Evolutionary conservation across 2,797 vertebrate genomes (phyloP), one percentile per base, ranked within the genome.

Genomic region (Sebastes elongatus): DNA sequence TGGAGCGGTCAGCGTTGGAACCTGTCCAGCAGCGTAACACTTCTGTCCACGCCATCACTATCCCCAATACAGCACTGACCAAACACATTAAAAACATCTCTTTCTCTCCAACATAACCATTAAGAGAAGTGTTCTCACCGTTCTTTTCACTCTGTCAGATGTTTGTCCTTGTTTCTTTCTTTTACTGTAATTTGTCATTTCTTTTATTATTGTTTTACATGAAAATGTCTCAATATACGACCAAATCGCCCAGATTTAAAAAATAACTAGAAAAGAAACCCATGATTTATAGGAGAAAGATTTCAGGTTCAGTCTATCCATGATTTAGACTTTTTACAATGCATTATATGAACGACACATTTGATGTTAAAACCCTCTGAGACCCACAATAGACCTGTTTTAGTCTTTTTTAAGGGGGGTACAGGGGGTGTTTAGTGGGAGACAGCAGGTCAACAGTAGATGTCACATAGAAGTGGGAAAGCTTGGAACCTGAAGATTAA

Each of bases 1-100:
- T 0, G 98, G 98, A 5, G 97, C 97, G 0, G 96, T 99, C 69
- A 96, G 97, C 83, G 95, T 98, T 46, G 97, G 96, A 55, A 92
- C 92, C 27, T 99, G 98, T 74, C 98, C 98, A 20, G 94, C 94
- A 49, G 94, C 94, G 64, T 99, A 93, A 95, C 46, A 7, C 16
- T 5, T 35, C 38, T 32, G 3, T 71, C n/a, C 52, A 38, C 4
- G 9, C 27, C 62, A 14, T 60, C 53, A n/a, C 32, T 60, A 65
- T n/a, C 35, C 72, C 59, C 53, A 74, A n/a, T 46, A 61, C 42
- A 87, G 70, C 81, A 91, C 80, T 86, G 89, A 93, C 89, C 86
- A 85, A 91, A 88, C 67, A 60, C 78, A 55, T 57, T n/a, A 61
- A 61, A 61, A 38, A 18, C 35, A 38, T 13, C 1, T 56, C 13